These are phyloP conservation scores for Sebastes reedi DNA, from an alignment of 2,797 vertebrate species.

Conservation along the genomic window DNA sequence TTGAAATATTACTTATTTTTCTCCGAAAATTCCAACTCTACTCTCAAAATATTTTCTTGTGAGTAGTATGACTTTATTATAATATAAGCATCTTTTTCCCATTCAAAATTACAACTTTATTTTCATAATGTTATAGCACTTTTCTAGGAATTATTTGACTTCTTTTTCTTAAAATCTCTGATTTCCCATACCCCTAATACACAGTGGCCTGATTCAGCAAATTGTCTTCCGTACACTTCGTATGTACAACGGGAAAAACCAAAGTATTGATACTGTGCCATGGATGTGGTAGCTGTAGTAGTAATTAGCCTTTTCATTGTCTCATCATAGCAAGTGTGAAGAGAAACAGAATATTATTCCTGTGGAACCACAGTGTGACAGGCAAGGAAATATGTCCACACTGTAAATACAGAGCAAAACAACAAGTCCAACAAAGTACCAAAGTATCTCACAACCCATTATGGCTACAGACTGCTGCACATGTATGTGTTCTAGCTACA, in stretches of 20 bases:
- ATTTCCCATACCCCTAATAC: not conserved
- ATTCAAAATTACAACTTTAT: not conserved
- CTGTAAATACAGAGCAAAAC: not conserved
- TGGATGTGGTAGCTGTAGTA: not conserved
- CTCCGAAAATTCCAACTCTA: accelerated
- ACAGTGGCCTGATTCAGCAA: too few species aligned
- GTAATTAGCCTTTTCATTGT: not conserved
- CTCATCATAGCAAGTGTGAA: not conserved
- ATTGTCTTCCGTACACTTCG: not conserved
- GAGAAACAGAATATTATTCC: not conserved
- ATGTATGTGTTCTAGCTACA: too few species aligned
- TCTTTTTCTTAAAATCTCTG: not conserved
- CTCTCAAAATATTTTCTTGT: too few species aligned
- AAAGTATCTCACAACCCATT: not conserved
- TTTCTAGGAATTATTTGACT: not conserved
- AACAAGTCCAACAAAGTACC: not conserved
- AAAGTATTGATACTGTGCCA: not conserved
- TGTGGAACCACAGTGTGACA: not conserved
- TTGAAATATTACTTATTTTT: not conserved
- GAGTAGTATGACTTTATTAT: accelerated
- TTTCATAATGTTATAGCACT: accelerated
- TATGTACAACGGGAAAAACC: not conserved
- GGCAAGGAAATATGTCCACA: not conserved
- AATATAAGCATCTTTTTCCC: not conserved
- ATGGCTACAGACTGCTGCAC: not conserved